A percentile compares a stretch with the other conserved stretches of the same genome.
These are phyloP conservation scores for Sialis lutaria DNA, from an alignment of 2,888 invertebrate genomes.

Conservation along the genomic window DNA sequence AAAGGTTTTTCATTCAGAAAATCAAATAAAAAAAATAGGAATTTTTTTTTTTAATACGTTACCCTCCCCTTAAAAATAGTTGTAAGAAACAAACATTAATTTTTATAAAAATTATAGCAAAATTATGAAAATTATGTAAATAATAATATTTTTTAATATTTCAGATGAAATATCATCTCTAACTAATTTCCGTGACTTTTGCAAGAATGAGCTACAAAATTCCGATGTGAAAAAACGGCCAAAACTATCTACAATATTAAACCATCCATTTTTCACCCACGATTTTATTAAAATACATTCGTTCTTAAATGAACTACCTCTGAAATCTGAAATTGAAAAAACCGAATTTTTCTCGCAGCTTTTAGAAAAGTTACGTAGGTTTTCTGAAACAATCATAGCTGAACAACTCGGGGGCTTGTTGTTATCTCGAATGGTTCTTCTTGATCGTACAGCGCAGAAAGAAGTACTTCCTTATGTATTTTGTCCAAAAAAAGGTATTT, in stretches of 20 bases:
- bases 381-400: slow-evolving; percentile 68
- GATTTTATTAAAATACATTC: slow-evolving; percentile 71
- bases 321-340: slow-evolving; percentile 63
- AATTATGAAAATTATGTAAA: slow-evolving; percentile 9
- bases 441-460: slow-evolving; percentile 63
- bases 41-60: no score
- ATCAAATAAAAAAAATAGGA: no score
- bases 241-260: slow-evolving; percentile 42
- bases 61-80: no score
- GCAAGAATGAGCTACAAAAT: slow-evolving; percentile 50
- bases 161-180: slow-evolving; percentile 51
- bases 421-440: slow-evolving; percentile 67
- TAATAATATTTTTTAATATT: slow-evolving; percentile 13
- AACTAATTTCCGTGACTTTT: slow-evolving; percentile 49
- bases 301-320: slow-evolving; percentile 64
- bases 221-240: slow-evolving; percentile 45
- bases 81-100: no score
- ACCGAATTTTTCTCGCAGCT: slow-evolving; percentile 59
- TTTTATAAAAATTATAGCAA: no score
- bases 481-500: slow-evolving; percentile 46
- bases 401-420: slow-evolving; percentile 60
- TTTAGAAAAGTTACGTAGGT: slow-evolving; percentile 45
- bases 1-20: no score
- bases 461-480: slow-evolving; percentile 54
- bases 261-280: slow-evolving; percentile 67